Evolutionary conservation across 2,113 vertebrate species (phyloP).

Genomic region (Ceyx margarethae): DNA sequence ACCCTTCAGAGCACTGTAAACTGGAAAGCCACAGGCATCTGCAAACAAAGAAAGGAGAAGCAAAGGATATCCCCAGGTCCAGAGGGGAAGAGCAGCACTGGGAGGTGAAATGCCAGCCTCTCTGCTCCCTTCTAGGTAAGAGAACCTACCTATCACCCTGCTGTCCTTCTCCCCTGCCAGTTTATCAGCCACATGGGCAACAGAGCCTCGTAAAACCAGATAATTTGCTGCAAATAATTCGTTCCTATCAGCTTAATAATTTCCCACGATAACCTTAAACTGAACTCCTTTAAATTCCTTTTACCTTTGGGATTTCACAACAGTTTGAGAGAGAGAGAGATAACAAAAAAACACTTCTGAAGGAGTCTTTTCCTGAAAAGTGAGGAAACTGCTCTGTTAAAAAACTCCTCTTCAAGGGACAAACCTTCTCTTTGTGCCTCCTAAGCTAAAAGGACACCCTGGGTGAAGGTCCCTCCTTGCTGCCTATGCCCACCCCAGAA

Average conservation of each 20-base stretch:
- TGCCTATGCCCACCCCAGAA: fast-evolving
- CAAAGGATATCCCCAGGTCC: not conserved
- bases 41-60: not conserved
- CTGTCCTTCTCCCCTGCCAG: not conserved
- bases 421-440: not conserved
- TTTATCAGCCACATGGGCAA: not conserved
- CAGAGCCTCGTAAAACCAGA: not conserved
- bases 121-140: not conserved
- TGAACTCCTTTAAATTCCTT: not conserved
- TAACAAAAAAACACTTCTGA: not conserved
- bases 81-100: not conserved
- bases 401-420: not conserved
- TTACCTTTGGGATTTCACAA: not conserved
- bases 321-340: not conserved
- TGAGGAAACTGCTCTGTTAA: not conserved
- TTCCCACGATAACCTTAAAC: not conserved
- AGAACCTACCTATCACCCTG: not conserved
- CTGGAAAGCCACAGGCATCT: not conserved
- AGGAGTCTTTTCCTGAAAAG: not conserved
- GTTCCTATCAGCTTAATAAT: not conserved
- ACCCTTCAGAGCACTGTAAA: not conserved
- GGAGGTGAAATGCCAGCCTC: not conserved
- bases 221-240: not conserved
- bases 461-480: not conserved
- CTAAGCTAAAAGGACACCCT: not conserved